These are phyloP conservation scores for Muscicapa comitata DNA, from an alignment of 2,797 vertebrate species.

Conservation along the genomic window DNA sequence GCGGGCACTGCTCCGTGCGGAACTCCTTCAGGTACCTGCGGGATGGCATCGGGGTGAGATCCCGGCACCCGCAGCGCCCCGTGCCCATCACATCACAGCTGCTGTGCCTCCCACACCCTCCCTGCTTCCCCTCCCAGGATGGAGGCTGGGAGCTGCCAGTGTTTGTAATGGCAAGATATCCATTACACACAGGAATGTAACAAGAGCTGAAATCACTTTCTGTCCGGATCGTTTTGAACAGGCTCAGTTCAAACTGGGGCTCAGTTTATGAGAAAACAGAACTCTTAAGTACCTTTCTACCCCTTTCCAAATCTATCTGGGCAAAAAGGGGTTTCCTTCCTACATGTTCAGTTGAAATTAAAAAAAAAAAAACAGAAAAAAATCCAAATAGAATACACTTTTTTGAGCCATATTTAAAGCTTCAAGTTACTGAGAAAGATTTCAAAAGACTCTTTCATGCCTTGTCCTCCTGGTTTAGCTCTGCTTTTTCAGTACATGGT, in stretches of 20 bases:
- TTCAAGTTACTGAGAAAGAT: neutral
- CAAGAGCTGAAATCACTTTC: neutral
- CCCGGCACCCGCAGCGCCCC: neutral
- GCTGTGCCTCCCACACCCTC: neutral
- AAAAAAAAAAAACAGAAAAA: neutral
- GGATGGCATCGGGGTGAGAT: rapidly evolving
- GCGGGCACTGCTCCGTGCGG: conserved; percentile 95
- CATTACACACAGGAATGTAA: neutral
- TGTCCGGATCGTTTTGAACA: neutral
- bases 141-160: neutral
- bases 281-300: neutral
- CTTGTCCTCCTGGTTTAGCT: neutral
- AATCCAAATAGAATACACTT: neutral
- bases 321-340: neutral
- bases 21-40: conserved; percentile 98
- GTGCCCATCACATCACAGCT: rapidly evolving
- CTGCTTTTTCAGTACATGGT: neutral
- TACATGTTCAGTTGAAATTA: neutral
- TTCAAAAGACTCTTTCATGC: neutral
- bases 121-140: neutral
- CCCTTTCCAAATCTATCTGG: neutral
- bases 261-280: neutral
- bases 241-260: neutral
- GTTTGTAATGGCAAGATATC: neutral
- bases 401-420: neutral